phyloP scores from a whole-genome alignment of 2,888 invertebrate genomes.

The Ochropleura plecta region DNA sequence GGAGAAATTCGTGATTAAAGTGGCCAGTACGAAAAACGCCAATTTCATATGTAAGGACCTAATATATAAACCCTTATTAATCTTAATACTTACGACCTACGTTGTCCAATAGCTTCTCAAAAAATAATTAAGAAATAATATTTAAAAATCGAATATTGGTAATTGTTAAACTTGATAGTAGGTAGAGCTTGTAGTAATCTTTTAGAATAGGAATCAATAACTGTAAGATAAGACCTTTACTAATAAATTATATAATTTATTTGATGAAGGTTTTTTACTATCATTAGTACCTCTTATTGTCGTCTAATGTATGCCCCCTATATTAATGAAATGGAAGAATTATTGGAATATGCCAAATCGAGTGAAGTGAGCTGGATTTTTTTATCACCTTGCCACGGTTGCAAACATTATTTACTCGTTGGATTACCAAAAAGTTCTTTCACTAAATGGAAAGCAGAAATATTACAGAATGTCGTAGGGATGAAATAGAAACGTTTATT shows the following conservation, averaged over 20 bases:
- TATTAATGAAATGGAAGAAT: too few relatives aligned
- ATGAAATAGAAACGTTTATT: too few relatives aligned
- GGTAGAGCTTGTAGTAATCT: constrained; percentile 18
- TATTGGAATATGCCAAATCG: too few relatives aligned
- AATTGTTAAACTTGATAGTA: constrained; percentile 20
- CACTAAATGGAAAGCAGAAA: too few relatives aligned
- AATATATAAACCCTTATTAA: neutral
- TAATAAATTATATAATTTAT: constrained; percentile 41
- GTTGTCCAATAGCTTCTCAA: constrained; percentile 17
- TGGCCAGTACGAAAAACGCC: too few relatives aligned
- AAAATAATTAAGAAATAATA: constrained; percentile 1
- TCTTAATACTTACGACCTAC: neutral
- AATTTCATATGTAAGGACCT: too few relatives aligned
- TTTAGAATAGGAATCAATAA: constrained; percentile 35
- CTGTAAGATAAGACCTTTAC: constrained; percentile 28
- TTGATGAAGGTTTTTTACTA: constrained; percentile 8
- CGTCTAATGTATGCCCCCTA: too few relatives aligned
- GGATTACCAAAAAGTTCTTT: too few relatives aligned
- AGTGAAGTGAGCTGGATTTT: neutral
- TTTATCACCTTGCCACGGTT: too few relatives aligned
- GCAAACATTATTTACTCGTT: too few relatives aligned
- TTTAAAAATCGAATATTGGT: constrained; percentile 16
- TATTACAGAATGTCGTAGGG: too few relatives aligned
- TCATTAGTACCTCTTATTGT: neutral
- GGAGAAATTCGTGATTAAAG: too few relatives aligned